A percentile compares a stretch with the other conserved stretches of the same genome.
These are phyloP conservation scores for Phylloscopus trochiloides DNA, from an alignment of 2,113 vertebrate genomes.

Conservation along the genomic window DNA sequence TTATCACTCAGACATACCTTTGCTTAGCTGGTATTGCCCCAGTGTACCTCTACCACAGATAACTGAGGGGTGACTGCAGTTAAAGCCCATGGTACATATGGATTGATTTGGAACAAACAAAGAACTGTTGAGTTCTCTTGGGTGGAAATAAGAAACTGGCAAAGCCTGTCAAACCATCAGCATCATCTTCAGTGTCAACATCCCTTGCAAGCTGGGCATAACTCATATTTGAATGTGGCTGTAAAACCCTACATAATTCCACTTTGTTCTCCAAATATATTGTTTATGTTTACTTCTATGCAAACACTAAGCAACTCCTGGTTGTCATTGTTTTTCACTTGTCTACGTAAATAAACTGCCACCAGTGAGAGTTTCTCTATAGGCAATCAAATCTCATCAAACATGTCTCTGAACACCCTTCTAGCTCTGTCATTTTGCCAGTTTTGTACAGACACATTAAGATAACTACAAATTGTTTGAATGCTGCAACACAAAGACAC, in stretches of 20 bases:
- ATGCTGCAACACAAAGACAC: neutral
- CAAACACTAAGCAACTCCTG: neutral
- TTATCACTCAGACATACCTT: neutral
- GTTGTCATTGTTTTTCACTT: neutral
- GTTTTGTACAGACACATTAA: rapidly evolving
- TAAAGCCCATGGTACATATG: neutral
- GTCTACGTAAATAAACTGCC: neutral
- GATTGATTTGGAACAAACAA: neutral
- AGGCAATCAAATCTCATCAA: neutral
- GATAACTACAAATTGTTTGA: neutral
- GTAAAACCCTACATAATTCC: neutral
- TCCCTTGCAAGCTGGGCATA: neutral
- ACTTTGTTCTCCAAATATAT: neutral
- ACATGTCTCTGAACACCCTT: neutral
- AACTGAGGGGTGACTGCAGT: neutral
- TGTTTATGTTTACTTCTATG: neutral
- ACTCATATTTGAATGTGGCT: neutral
- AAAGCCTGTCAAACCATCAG: neutral
- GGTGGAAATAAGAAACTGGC: neutral
- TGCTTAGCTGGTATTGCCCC: neutral
- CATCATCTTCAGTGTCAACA: neutral
- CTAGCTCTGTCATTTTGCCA: neutral
- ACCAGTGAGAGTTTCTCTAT: neutral
- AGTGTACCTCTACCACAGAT: neutral
- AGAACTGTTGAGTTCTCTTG: neutral